phyloP scores from a whole-genome alignment of 2,113 vertebrate genomes.

The Uria lomvia region DNA sequence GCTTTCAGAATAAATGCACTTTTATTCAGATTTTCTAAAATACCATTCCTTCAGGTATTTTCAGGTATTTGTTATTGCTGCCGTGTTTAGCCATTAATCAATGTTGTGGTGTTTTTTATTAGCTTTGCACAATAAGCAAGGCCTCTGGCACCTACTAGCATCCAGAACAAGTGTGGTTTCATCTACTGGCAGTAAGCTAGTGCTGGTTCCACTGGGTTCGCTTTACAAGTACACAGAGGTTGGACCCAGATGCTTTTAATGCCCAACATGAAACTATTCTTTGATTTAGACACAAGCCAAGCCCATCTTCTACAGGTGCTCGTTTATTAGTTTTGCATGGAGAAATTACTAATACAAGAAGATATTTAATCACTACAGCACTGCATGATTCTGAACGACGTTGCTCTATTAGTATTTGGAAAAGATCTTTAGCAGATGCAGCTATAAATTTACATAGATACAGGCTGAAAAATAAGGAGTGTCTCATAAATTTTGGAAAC shows the following conservation, averaged over 20 bases:
- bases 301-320: not conserved
- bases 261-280: not conserved
- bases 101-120: not conserved
- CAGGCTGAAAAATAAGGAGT: not conserved
- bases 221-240: not conserved
- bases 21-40: not conserved
- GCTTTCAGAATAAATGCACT: not conserved
- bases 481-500: not conserved
- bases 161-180: not conserved
- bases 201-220: accelerated
- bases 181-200: not conserved
- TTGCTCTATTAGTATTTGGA: not conserved
- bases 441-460: not conserved
- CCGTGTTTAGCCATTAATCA: not conserved
- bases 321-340: not conserved
- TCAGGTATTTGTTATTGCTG: not conserved
- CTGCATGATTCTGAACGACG: not conserved
- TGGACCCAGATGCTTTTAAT: not conserved
- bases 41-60: not conserved
- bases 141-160: not conserved
- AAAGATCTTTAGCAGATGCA: not conserved
- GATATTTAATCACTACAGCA: not conserved
- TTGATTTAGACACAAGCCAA: not conserved
- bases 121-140: not conserved
- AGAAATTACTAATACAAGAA: not conserved